A percentile compares a stretch with the other conserved stretches of the same genome.
phyloP scores from a whole-genome alignment of 2,797 vertebrate species.

The Pseudopleuronectes americanus region DNA sequence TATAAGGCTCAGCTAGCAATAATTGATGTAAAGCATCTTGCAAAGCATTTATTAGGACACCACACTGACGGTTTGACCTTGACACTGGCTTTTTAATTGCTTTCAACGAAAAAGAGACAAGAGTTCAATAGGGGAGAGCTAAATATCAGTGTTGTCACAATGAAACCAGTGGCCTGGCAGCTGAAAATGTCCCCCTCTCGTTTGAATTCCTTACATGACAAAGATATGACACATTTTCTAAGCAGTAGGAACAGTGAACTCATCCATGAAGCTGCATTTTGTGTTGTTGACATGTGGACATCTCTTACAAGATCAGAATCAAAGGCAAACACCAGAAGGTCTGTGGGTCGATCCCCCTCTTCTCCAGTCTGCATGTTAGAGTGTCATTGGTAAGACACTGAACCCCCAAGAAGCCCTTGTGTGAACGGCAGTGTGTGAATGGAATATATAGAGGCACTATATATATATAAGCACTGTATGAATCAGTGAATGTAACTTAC shows the following conservation, averaged over 20 bases:
- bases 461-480: no score
- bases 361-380: no score
- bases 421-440: no score
- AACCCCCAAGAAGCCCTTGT: no score
- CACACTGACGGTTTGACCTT: slow-evolving; percentile 42
- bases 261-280: background rate
- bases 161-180: slow-evolving; percentile 12
- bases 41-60: background rate
- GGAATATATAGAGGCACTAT: no score
- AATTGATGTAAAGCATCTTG: background rate
- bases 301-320: background rate
- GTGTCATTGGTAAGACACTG: no score
- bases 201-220: slow-evolving; percentile 5
- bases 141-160: slow-evolving; percentile 1
- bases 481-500: no score
- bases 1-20: background rate
- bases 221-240: background rate
- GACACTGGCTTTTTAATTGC: slow-evolving; percentile 28
- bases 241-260: background rate
- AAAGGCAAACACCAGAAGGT: background rate
- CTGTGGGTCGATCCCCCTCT: background rate
- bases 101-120: slow-evolving; percentile 10
- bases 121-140: slow-evolving; percentile 5
- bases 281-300: background rate
- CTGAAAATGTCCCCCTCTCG: slow-evolving; percentile 1